Percentiles rank a stretch among this genome's conserved stretches.
phyloP scores from a whole-genome alignment of 2,888 invertebrate species.

The Agrotis puta region DNA sequence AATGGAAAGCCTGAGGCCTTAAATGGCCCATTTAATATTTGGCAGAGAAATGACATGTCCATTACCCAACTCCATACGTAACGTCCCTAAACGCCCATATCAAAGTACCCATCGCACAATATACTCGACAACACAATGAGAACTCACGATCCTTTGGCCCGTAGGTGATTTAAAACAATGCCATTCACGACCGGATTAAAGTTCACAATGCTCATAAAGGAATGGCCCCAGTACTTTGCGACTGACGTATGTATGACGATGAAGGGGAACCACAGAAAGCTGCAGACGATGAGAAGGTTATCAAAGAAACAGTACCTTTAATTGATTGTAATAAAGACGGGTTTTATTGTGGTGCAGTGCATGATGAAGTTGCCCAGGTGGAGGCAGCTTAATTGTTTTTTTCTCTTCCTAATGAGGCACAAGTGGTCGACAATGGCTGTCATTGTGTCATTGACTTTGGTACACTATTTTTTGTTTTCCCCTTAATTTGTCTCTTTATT shows the following conservation, averaged over 20 bases:
- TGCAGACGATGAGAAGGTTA: slow-evolving; percentile 42
- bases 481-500: slow-evolving; percentile 82
- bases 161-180: slow-evolving; percentile 84
- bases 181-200: slow-evolving; percentile 85
- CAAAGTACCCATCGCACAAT: slow-evolving; percentile 67
- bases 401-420: slow-evolving; percentile 89
- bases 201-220: slow-evolving; percentile 89
- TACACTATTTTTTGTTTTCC: slow-evolving; percentile 77
- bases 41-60: slow-evolving; percentile 50
- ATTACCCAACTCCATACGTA: slow-evolving; percentile 40
- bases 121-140: slow-evolving; percentile 69
- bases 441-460: slow-evolving; percentile 84
- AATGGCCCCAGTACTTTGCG: slow-evolving; percentile 81
- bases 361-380: slow-evolving; percentile 72
- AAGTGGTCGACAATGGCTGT: slow-evolving; percentile 87
- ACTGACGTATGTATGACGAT: slow-evolving; percentile 82
- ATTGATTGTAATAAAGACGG: slow-evolving; percentile 59
- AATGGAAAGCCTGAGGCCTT: neutral
- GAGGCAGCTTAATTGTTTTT: slow-evolving; percentile 85
- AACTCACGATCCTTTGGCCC: slow-evolving; percentile 69
- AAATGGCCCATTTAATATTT: slow-evolving; percentile 46
- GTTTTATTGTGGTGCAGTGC: slow-evolving; percentile 39
- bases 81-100: slow-evolving; percentile 61
- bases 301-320: slow-evolving; percentile 69
- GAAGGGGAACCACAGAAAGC: slow-evolving; percentile 58